Conservation (phyloP, 2,797 vertebrate species). For the Sebastes matsubarae region DNA sequence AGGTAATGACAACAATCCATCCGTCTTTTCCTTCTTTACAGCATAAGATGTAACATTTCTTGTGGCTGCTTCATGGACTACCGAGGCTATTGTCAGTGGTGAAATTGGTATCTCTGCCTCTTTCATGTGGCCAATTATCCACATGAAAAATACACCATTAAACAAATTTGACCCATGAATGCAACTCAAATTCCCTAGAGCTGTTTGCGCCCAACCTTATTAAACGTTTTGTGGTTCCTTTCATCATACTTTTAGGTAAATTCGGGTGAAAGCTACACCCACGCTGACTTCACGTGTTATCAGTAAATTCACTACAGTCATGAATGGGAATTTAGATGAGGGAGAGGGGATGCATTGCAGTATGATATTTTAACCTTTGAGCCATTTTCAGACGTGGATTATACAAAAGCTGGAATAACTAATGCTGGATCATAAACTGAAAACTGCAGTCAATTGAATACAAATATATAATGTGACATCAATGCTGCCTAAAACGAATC, state of each 20-base stretch:
- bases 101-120: slow-evolving; percentile 34
- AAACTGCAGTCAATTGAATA: slow-evolving; percentile 13
- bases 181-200: slow-evolving; percentile 32
- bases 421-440: slow-evolving; percentile 11
- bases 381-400: slow-evolving; percentile 39
- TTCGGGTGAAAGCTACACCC: slow-evolving; percentile 15
- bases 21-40: background rate
- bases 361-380: slow-evolving; percentile 44
- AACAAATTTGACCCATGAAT: slow-evolving; percentile 58
- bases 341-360: background rate
- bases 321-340: slow-evolving; percentile 25
- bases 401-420: slow-evolving; percentile 26
- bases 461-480: background rate
- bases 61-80: slow-evolving; percentile 24
- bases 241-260: slow-evolving; percentile 48
- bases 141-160: slow-evolving; percentile 60
- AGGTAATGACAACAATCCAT: background rate
- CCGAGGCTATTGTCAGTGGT: slow-evolving; percentile 18
- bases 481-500: background rate
- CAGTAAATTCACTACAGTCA: background rate
- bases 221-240: slow-evolving; percentile 45
- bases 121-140: slow-evolving; percentile 68
- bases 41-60: background rate
- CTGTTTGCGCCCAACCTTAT: slow-evolving; percentile 30
- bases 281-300: slow-evolving; percentile 5